These are phyloP conservation scores for Volucella bombylans DNA, from an alignment of 2,888 invertebrate species.

Conservation along the genomic window DNA sequence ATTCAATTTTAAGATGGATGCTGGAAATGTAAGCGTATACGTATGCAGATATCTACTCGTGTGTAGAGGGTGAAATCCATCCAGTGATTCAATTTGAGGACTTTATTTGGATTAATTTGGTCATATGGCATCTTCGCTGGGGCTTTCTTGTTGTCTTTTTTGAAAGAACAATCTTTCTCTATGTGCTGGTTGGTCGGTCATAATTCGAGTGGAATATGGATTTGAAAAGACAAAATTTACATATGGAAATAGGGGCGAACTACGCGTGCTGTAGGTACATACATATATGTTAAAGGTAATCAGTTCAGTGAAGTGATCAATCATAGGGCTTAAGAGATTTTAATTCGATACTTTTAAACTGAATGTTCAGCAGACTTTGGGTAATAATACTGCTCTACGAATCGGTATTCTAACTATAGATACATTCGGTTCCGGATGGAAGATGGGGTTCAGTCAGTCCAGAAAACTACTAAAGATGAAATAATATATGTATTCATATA, in stretches of 20 bases:
- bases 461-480: too few species aligned
- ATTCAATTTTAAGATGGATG: constrained; percentile 39
- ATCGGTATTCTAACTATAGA: too few species aligned
- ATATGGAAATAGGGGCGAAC: constrained; percentile 41
- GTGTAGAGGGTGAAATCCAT: constrained; percentile 15
- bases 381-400: too few species aligned
- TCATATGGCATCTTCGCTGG: constrained; percentile 3
- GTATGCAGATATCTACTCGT: not conserved
- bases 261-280: constrained; percentile 29
- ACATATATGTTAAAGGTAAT: constrained; percentile 32
- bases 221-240: constrained; percentile 30
- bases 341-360: too few species aligned
- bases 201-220: not conserved
- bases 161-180: not conserved
- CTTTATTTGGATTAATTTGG: constrained; percentile 42
- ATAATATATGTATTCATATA: too few species aligned
- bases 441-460: too few species aligned
- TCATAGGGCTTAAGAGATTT: constrained; percentile 18
- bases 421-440: too few species aligned
- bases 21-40: constrained; percentile 4
- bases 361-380: not conserved
- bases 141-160: not conserved
- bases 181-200: constrained; percentile 45
- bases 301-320: constrained; percentile 48
- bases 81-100: constrained; percentile 3